Percentiles rank a stretch among this genome's conserved stretches.
phyloP scores from a whole-genome alignment of 2,797 vertebrate genomes.

The Acanthurus lineatus region DNA sequence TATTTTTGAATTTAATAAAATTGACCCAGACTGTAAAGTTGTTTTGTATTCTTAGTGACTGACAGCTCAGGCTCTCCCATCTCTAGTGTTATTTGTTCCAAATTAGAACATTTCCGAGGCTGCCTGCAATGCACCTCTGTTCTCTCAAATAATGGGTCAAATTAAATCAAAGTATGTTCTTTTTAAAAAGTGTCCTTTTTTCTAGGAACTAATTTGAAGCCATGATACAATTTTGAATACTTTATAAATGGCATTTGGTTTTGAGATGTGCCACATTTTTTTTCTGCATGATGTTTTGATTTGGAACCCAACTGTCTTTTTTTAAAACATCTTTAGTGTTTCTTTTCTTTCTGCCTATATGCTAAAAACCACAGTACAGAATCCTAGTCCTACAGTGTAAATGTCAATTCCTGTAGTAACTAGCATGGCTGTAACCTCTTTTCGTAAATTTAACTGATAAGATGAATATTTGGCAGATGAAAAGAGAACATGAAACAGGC shows the following conservation, averaged over 20 bases:
- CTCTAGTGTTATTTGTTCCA: slow-evolving; percentile 74
- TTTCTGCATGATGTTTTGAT: slow-evolving; percentile 84
- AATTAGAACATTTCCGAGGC: slow-evolving; percentile 74
- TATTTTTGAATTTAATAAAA: slow-evolving; percentile 16
- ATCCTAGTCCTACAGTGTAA: slow-evolving; percentile 76
- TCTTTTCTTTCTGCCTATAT: slow-evolving; percentile 69
- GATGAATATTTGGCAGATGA: slow-evolving; percentile 64
- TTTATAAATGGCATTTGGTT: slow-evolving; percentile 81
- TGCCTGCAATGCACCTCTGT: slow-evolving; percentile 43
- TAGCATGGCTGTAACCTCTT: slow-evolving; percentile 84
- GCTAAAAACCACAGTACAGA: slow-evolving; percentile 77
- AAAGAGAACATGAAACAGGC: slow-evolving; percentile 69
- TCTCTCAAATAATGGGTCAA: slow-evolving; percentile 62
- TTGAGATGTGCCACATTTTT: slow-evolving; percentile 86
- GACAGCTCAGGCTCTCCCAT: slow-evolving; percentile 56
- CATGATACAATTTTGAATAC: slow-evolving; percentile 85
- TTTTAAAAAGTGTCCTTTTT: slow-evolving; percentile 88
- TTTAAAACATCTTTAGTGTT: slow-evolving; percentile 65
- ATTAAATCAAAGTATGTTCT: slow-evolving; percentile 77
- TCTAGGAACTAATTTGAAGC: slow-evolving; percentile 86
- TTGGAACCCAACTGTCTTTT: slow-evolving; percentile 80
- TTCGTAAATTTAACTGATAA: slow-evolving; percentile 76
- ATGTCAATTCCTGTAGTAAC: slow-evolving; percentile 82
- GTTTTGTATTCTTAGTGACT: slow-evolving; percentile 23
- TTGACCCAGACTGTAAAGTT: slow-evolving; percentile 7